Percentiles rank a stretch among this genome's conserved stretches.
Conservation (phyloP, 2,888 invertebrate genomes). For the Mimumesa dahlbomi region DNA sequence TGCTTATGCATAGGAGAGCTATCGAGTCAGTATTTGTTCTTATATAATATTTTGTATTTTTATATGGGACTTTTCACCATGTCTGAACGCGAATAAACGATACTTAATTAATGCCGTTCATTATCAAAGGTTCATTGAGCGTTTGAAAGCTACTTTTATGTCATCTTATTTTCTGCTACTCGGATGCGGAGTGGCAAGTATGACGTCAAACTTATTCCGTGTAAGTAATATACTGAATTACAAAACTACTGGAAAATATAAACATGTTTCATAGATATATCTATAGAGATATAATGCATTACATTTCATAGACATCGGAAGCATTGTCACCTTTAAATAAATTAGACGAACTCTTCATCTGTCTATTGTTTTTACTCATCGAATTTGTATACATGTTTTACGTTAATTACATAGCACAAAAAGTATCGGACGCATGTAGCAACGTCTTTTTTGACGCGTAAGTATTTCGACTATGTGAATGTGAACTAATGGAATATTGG, state of each 20-base stretch:
- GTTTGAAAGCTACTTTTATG: neutral
- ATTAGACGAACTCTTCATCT: neutral
- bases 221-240: neutral
- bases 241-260: too few relatives aligned
- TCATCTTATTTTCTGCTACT: neutral
- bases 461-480: neutral
- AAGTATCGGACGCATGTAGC: neutral
- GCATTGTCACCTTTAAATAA: too few relatives aligned
- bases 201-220: neutral
- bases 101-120: neutral
- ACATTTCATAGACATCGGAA: too few relatives aligned
- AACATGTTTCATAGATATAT: too few relatives aligned
- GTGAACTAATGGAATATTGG: too few relatives aligned
- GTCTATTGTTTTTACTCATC: neutral
- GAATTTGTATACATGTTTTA: conserved; percentile 1
- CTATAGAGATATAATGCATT: too few relatives aligned
- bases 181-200: neutral
- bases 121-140: neutral
- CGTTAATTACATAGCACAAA: neutral
- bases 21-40: conserved; percentile 6
- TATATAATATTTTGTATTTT: neutral
- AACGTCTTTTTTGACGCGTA: neutral
- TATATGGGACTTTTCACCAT: too few relatives aligned
- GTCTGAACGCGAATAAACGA: too few relatives aligned
- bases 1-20: neutral